A percentile compares a stretch with the other conserved stretches of the same genome.
These are phyloP conservation scores for Pollenia angustigena DNA, from an alignment of 2,888 invertebrate genomes.

Conservation along the genomic window DNA sequence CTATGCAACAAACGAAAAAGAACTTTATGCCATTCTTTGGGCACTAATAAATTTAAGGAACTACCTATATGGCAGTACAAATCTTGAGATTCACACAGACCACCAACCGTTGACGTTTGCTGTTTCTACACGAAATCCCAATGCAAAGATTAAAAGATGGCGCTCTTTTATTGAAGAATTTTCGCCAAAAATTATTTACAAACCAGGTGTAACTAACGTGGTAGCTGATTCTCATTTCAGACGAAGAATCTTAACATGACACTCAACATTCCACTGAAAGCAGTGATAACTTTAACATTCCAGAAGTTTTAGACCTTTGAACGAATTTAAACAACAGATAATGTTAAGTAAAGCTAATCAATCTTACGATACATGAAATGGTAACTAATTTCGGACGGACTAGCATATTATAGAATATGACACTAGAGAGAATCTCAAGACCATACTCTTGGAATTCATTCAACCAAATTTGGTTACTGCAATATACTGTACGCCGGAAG, in stretches of 20 bases:
- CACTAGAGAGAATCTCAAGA: slow-evolving; percentile 46
- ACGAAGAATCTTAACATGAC: no score
- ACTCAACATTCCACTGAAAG: no score
- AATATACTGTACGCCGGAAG: slow-evolving; percentile 54
- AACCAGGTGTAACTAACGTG: no score
- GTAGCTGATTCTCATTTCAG: no score
- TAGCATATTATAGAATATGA: slow-evolving; percentile 61
- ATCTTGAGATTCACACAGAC: neutral
- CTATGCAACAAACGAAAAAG: no score
- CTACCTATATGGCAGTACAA: no score
- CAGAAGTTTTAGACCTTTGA: no score
- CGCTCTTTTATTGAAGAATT: neutral
- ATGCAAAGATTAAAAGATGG: slow-evolving; percentile 5
- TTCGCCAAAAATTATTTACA: no score
- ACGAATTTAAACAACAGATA: neutral
- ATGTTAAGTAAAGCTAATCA: neutral
- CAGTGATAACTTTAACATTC: no score
- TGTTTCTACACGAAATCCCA: slow-evolving; percentile 3
- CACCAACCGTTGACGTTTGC: neutral
- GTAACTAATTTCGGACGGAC: neutral
- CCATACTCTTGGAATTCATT: slow-evolving; percentile 62
- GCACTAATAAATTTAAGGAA: no score
- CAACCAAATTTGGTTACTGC: slow-evolving; percentile 48
- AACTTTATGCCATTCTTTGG: no score
- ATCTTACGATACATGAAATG: neutral